Evolutionary conservation across 2,888 invertebrate genomes (phyloP), one percentile per base, ranked within the genome.

Genomic region (Brassicogethes aeneus): DNA sequence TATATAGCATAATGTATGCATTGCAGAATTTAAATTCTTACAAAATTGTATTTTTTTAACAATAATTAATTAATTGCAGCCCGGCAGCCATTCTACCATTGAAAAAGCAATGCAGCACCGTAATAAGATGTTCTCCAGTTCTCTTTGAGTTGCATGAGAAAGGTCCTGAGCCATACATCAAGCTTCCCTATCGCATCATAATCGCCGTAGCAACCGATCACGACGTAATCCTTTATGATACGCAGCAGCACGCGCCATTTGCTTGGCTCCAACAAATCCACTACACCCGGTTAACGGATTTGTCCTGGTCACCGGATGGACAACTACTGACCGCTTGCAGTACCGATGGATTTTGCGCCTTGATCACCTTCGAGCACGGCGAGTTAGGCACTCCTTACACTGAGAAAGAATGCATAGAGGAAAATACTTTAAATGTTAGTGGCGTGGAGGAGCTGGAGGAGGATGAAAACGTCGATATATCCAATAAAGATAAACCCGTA

Each of bases 181-280:
- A 77, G 8, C 64, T 86, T 32, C 82, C 83, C 0, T 87, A 85
- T 61, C 77, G 96, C 44, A 77, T 90, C 71, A 71, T 99, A 41
- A 88, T 94, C 63, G 96, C 96, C 1, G 83, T 96, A 10, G 93
- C 88, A 14, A 92, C 95, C 1, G 82, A 85, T 53, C 84, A 85
- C 54, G 82, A 88, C 16, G 80, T 99, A 17, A 72, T 89, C 41
- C 69, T 94, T 31, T 92, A 90, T 60, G 93, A 94, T 59, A 91
- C 91, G 0, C 90, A 93, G 63, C 89, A 90, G 59, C 62, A 70
- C 2, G 70, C 76, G 29, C 93, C 93, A 0, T 80, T 94, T 65
- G 90, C 82, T 1, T 72, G 80, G 39, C 75, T 92, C 40, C 79
- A 85, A 15, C 85, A 90, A 59, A 86, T 93, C 51, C 92, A 93